phyloP scores from a whole-genome alignment of 2,888 invertebrate genomes.

The Phortica magna region DNA sequence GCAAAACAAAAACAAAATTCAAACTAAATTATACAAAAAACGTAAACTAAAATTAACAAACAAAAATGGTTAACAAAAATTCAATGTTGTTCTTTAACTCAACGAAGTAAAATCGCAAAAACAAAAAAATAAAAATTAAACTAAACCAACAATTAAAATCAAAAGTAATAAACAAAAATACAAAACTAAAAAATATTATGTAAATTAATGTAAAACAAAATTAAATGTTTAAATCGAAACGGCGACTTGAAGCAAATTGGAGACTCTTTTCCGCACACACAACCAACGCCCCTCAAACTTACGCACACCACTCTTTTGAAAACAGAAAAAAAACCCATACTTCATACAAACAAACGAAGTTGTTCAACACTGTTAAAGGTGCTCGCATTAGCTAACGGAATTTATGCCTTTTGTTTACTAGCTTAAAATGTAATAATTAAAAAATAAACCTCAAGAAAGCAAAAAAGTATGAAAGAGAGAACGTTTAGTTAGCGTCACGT shows the following conservation, averaged over 20 bases:
- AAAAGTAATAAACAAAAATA: background rate
- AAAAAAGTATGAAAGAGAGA: background rate
- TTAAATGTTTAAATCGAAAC: conserved; percentile 15
- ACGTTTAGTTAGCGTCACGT: background rate
- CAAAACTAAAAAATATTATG: background rate
- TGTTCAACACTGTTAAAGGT: background rate
- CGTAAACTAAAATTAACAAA: background rate
- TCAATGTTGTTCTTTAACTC: conserved; percentile 3
- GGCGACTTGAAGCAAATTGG: conserved; percentile 25
- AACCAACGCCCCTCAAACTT: background rate
- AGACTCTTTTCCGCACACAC: conserved; percentile 22
- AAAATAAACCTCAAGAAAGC: too few species aligned
- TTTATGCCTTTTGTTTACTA: background rate
- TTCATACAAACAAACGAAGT: background rate
- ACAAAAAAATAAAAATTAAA: conserved; percentile 33
- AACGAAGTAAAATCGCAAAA: conserved; percentile 30
- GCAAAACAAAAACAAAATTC: conserved; percentile 34
- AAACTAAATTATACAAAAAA: background rate
- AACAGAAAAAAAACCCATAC: background rate
- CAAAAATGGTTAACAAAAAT: conserved; percentile 3
- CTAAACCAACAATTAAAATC: background rate
- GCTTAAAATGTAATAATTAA: too few species aligned
- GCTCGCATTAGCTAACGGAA: background rate
- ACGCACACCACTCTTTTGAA: background rate
- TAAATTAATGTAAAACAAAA: background rate